Evolutionary conservation across 92 coral and sea anemone genomes (phyloP).

Genomic region (Porites cylindrica): DNA sequence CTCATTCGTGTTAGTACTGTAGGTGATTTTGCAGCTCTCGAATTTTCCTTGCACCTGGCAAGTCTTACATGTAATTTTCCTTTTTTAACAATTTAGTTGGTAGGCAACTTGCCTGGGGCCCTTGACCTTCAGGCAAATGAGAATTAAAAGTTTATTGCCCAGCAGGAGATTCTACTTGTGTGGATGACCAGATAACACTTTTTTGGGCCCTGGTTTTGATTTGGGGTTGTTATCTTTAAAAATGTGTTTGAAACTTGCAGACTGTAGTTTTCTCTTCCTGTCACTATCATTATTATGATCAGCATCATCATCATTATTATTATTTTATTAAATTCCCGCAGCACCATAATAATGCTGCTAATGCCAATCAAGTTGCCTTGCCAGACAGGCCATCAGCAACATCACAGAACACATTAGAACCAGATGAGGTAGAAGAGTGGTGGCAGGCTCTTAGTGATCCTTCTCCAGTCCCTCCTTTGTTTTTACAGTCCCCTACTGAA

Average conservation of each 20-base stretch:
- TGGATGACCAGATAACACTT: too few relatives aligned
- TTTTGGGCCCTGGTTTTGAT: too few relatives aligned
- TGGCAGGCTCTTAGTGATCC: conserved; percentile 71
- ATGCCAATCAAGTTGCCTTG: conserved; percentile 12
- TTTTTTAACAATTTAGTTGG: too few relatives aligned
- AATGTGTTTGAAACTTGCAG: not conserved
- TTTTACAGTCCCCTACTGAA: conserved; percentile 79
- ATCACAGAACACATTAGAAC: conserved; percentile 29
- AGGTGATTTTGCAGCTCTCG: too few relatives aligned
- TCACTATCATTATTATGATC: not conserved
- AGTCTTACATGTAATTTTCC: too few relatives aligned
- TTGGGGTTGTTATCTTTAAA: not conserved
- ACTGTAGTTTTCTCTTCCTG: not conserved
- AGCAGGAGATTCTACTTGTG: too few relatives aligned
- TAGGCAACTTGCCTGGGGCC: too few relatives aligned
- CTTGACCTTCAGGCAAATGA: too few relatives aligned
- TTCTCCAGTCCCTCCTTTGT: conserved; percentile 82
- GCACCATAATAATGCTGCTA: conserved; percentile 39
- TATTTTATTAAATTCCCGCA: not conserved
- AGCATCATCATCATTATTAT: not conserved
- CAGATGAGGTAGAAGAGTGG: conserved; percentile 76
- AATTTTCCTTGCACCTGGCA: too few relatives aligned
- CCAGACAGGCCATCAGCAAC: conserved; percentile 60
- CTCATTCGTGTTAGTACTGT: not conserved
- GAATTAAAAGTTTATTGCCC: too few relatives aligned